These are phyloP conservation scores for Liasis olivaceus DNA, from an alignment of 2,797 vertebrate genomes.

Conservation along the genomic window DNA sequence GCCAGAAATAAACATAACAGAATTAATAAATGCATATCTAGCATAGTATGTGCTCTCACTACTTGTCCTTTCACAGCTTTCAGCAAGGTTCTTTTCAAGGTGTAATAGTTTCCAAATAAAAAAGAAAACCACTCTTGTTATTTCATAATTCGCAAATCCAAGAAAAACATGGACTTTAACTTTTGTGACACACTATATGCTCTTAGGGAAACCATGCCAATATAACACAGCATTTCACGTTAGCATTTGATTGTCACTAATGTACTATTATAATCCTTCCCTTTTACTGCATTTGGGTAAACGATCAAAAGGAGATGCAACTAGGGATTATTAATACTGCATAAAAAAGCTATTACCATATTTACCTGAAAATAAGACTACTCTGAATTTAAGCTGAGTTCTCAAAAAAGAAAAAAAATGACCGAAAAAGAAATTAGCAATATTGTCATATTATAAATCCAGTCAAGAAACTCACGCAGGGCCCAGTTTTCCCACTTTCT, in stretches of 20 bases:
- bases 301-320: neutral
- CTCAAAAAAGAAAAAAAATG: neutral
- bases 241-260: conserved; percentile 5
- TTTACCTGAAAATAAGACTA: neutral
- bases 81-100: neutral
- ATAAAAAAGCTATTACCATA: neutral
- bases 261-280: conserved; percentile 1
- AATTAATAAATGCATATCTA: neutral
- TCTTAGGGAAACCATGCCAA: conserved; percentile 1
- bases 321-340: neutral
- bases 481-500: neutral
- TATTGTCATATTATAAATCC: neutral
- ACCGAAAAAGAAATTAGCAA: neutral
- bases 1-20: neutral
- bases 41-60: neutral
- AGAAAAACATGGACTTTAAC: neutral
- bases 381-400: neutral
- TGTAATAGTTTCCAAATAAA: neutral
- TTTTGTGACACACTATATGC: neutral
- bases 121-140: neutral
- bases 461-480: neutral
- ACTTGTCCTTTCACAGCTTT: neutral
- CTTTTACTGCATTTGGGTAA: neutral
- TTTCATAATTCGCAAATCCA: neutral
- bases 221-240: neutral